phyloP scores from a whole-genome alignment of 2,113 vertebrate genomes.

The Micromys minutus region DNA sequence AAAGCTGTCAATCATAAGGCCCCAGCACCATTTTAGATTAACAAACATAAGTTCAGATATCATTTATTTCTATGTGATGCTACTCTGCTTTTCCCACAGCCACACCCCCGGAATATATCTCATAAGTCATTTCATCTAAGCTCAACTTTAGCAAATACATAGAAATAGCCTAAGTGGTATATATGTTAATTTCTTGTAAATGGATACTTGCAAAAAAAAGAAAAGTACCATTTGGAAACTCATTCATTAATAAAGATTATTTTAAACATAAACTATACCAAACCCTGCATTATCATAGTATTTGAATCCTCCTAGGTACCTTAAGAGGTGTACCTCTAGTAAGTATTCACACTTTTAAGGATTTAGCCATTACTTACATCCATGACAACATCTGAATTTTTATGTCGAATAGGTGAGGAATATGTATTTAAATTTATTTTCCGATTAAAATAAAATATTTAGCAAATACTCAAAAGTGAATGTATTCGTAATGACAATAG shows the following conservation, averaged over 20 bases:
- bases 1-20: slow-evolving; percentile 26
- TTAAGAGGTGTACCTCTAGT: not conserved
- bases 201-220: not conserved
- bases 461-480: not conserved
- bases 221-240: not conserved
- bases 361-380: not conserved
- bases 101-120: not conserved
- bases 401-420: not conserved
- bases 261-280: not conserved
- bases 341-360: not conserved
- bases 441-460: not conserved
- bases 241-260: not conserved
- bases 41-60: not conserved
- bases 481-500: not conserved
- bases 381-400: not conserved
- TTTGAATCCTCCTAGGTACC: not conserved
- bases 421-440: not conserved
- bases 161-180: not conserved
- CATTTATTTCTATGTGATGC: slow-evolving; percentile 27
- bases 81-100: not conserved
- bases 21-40: not conserved
- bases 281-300: not conserved
- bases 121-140: not conserved
- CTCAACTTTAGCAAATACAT: not conserved
- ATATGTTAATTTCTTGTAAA: not conserved